These are phyloP conservation scores for Trilocha varians DNA, from an alignment of 2,888 invertebrate genomes.

Conservation along the genomic window DNA sequence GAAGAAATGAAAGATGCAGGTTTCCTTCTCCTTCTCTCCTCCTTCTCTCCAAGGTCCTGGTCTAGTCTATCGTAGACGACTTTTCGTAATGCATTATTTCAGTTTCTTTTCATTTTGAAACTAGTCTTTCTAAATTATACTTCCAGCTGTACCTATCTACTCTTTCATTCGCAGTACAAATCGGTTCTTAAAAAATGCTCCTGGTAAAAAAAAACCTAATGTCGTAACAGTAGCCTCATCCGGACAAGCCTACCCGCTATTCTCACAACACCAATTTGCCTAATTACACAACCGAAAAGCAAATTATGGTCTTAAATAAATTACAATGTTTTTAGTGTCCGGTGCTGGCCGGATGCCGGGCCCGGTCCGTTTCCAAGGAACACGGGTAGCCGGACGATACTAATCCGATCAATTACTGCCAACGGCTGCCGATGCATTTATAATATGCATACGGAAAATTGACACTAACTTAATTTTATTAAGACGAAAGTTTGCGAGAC, in stretches of 20 bases:
- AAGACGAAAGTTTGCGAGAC: too few relatives aligned
- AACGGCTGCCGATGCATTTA: constrained; percentile 20
- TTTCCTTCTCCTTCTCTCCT: too few relatives aligned
- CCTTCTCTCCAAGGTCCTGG: too few relatives aligned
- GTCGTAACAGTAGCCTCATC: not conserved
- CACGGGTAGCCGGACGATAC: constrained; percentile 62
- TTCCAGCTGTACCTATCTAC: too few relatives aligned
- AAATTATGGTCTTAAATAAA: not conserved
- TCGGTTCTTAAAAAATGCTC: too few relatives aligned
- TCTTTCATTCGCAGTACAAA: too few relatives aligned
- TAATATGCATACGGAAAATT: constrained; percentile 20
- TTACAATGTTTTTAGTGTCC: not conserved
- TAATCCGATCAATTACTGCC: constrained; percentile 51
- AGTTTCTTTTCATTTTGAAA: too few relatives aligned
- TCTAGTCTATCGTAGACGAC: too few relatives aligned
- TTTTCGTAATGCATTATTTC: too few relatives aligned
- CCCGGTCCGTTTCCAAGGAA: constrained; percentile 38
- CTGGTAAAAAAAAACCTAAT: not conserved
- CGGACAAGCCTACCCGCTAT: not conserved
- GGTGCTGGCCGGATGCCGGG: constrained; percentile 26
- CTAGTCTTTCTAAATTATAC: too few relatives aligned
- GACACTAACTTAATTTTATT: not conserved
- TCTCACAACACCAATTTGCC: not conserved
- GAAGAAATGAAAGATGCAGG: too few relatives aligned
- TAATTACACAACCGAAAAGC: not conserved